Evolutionary conservation across 2,797 vertebrate genomes (phyloP).

Genomic region (Helicolenus hilgendorfi): DNA sequence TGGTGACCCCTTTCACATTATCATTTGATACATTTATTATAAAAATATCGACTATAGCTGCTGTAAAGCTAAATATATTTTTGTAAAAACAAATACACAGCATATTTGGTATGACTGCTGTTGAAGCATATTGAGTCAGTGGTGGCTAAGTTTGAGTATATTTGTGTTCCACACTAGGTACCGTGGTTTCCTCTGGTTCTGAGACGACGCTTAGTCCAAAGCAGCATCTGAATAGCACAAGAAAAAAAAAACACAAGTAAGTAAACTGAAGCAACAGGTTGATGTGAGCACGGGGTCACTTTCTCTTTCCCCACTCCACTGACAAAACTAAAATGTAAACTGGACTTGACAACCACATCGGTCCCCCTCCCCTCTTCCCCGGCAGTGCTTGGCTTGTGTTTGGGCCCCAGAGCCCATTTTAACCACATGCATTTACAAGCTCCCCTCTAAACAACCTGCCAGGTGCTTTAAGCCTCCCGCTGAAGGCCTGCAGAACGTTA

Average conservation of each 20-base stretch:
- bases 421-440: slow-evolving; percentile 93
- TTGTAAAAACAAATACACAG: background rate
- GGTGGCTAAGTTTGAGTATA: background rate
- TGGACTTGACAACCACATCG: slow-evolving; percentile 94
- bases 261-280: slow-evolving; percentile 73
- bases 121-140: background rate
- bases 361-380: slow-evolving; percentile 84
- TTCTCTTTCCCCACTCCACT: slow-evolving; percentile 82
- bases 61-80: background rate
- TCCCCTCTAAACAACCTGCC: slow-evolving; percentile 92
- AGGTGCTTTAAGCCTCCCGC: slow-evolving; percentile 92
- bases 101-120: background rate
- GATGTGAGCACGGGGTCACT: slow-evolving; percentile 84
- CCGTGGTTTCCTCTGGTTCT: background rate
- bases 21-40: background rate
- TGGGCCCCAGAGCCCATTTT: slow-evolving; percentile 79
- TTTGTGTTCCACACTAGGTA: background rate
- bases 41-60: background rate
- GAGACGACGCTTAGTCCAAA: background rate
- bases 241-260: background rate
- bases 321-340: slow-evolving; percentile 90
- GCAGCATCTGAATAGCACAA: background rate
- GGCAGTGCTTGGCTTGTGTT: slow-evolving; percentile 82
- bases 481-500: slow-evolving; percentile 85
- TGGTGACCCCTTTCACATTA: background rate